These are phyloP conservation scores for Cecidostiba fungosa DNA, from an alignment of 2,888 invertebrate genomes.

Conservation along the genomic window DNA sequence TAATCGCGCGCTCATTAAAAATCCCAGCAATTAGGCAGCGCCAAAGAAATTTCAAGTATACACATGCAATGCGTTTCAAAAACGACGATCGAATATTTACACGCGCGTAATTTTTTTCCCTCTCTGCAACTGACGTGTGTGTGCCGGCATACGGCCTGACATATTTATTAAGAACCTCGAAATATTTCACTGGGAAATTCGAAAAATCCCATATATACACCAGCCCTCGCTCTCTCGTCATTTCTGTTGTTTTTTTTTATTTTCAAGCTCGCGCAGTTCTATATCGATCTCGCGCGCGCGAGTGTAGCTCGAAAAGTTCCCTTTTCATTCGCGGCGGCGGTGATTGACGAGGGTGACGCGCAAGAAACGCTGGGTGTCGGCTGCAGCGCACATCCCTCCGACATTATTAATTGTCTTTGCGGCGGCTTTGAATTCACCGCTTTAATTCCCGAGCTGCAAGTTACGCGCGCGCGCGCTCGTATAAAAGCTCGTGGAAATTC, in stretches of 20 bases:
- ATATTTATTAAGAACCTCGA: slow-evolving; percentile 4
- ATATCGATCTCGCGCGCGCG: neutral
- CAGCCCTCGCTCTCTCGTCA: too few relatives aligned
- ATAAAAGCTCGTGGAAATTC: slow-evolving; percentile 49
- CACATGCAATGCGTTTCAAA: neutral
- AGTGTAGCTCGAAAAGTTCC: slow-evolving; percentile 45
- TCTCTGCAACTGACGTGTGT: neutral
- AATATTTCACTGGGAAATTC: slow-evolving; percentile 13
- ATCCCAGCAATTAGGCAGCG: slow-evolving; percentile 42
- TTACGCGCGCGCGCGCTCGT: slow-evolving; percentile 41
- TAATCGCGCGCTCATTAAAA: slow-evolving; percentile 55
- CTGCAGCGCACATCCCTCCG: slow-evolving; percentile 62
- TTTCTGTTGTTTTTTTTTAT: neutral
- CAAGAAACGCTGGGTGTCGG: slow-evolving; percentile 62
- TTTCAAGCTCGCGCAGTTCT: neutral
- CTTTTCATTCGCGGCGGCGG: slow-evolving; percentile 49
- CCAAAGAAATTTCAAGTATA: slow-evolving; percentile 5
- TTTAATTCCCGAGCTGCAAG: slow-evolving; percentile 58
- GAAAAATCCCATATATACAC: neutral
- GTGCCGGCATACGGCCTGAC: neutral
- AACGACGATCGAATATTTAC: neutral
- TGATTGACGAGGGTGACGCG: slow-evolving; percentile 64
- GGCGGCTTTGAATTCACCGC: slow-evolving; percentile 54
- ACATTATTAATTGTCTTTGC: slow-evolving; percentile 64
- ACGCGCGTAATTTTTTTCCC: neutral